These are phyloP conservation scores for Lymantria dispar DNA, from an alignment of 2,888 invertebrate genomes.

Conservation along the genomic window DNA sequence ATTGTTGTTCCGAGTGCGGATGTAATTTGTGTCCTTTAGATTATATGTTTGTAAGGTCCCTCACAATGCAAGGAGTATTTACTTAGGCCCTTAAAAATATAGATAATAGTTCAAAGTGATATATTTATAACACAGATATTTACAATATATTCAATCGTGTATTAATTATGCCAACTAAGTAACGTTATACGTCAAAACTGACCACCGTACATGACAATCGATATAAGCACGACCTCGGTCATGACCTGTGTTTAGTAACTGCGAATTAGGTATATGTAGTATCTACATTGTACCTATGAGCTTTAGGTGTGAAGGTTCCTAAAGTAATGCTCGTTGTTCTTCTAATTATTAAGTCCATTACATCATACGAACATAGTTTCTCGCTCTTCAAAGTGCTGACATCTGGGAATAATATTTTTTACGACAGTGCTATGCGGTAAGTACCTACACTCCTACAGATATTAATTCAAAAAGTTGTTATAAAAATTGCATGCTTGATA, in stretches of 20 bases:
- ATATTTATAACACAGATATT: neutral
- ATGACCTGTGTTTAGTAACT: slow-evolving; percentile 14
- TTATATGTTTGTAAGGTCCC: no score
- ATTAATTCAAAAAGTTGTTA: no score
- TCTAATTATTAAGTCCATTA: neutral
- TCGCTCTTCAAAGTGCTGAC: no score
- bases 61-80: no score
- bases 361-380: neutral
- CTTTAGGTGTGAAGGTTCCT: slow-evolving; percentile 2
- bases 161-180: slow-evolving; percentile 12
- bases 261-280: neutral
- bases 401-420: no score
- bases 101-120: no score
- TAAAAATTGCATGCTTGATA: no score
- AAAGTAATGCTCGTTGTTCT: neutral
- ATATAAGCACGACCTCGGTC: slow-evolving; percentile 14
- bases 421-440: no score
- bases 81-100: no score
- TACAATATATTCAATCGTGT: slow-evolving; percentile 1
- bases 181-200: neutral
- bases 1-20: no score
- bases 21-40: no score
- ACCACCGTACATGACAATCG: slow-evolving; percentile 21
- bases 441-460: no score
- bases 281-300: neutral